Evolutionary conservation across 2,113 vertebrate genomes (phyloP), one percentile per base, ranked within the genome.

Genomic region (Siniperca knerii): DNA sequence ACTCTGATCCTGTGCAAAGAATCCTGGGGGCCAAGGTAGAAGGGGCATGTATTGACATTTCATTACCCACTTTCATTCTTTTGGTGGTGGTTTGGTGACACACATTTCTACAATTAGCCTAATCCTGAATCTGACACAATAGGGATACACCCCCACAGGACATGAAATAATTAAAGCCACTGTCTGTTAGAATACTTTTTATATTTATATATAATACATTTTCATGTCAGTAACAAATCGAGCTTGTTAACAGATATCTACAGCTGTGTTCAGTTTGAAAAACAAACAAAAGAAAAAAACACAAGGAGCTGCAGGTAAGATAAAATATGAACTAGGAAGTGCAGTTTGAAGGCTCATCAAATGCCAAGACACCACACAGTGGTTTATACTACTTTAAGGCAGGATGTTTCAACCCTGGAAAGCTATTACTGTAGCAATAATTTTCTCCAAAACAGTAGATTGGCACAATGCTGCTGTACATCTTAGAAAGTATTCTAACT

Each of bases 11-110:
- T 0, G 98, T 99, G 91, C 98, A 99, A 91, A 97, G 96, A 94
- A 99, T 99, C 95, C 92, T 99, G 93, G 97, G 97, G 93, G 98
- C 97, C 83, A 99, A 99, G 97, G 98, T 99, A 97, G 96, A 96
- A 95, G 93, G 90, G 92, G 90, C 93, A 94, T 90, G 92, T 94
- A 92, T 92, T 77, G 11, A 87, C 57, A 77, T 89, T 94, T 92
- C 83, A 92, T 92, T 90, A 89, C 80, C 90, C 89, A 91, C 84
- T 92, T 86, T 92, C 66, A 87, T 87, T 89, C 79, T 89, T 82
- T 72, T 90, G 92, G 78, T 92, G 90, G 78, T 89, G 89, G 82
- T 81, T 87, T 89, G 89, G 87, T 89, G 81, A 81, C 60, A n/a
- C 65, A 44, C 54, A 67, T 73, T 73, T 78, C 23, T 81, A 35